phyloP scores from a whole-genome alignment of 1,140 invertebrate genomes.

The Melipona quadrifasciata region DNA sequence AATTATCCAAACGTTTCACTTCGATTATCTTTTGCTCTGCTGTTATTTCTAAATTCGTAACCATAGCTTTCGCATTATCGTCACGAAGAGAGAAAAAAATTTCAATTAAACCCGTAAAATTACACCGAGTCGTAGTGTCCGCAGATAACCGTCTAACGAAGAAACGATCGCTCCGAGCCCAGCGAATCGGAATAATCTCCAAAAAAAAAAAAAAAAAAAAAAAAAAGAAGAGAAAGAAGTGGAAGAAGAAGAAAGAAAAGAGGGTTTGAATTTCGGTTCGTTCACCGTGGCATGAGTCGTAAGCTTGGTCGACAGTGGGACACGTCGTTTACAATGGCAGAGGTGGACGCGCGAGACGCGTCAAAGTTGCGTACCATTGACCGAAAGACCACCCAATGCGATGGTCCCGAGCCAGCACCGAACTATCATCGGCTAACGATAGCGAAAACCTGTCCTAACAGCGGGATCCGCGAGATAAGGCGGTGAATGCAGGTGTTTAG shows the following conservation, averaged over 20 bases:
- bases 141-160: background rate
- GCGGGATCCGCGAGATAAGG: conserved; percentile 77
- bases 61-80: background rate
- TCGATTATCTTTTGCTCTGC: too few species aligned
- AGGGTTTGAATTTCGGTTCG: background rate
- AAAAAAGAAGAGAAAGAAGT: too few species aligned
- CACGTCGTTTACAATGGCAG: conserved; percentile 65
- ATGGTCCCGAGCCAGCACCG: conserved; percentile 6
- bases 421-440: conserved; percentile 62
- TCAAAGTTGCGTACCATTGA: conserved; percentile 67
- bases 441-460: conserved; percentile 72
- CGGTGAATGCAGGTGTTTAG: conserved; percentile 78
- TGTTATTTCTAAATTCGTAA: too few species aligned
- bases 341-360: conserved; percentile 64
- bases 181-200: too few species aligned
- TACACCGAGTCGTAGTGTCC: background rate
- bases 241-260: background rate
- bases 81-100: background rate
- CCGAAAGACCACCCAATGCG: conserved; percentile 73
- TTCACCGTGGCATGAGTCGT: conserved; percentile 53
- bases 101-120: background rate
- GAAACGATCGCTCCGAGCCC: background rate
- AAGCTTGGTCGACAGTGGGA: conserved; percentile 57
- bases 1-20: too few species aligned
- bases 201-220: too few species aligned